These are phyloP conservation scores for Malaclemys terrapin DNA, from an alignment of 2,113 vertebrate genomes.

Conservation along the genomic window DNA sequence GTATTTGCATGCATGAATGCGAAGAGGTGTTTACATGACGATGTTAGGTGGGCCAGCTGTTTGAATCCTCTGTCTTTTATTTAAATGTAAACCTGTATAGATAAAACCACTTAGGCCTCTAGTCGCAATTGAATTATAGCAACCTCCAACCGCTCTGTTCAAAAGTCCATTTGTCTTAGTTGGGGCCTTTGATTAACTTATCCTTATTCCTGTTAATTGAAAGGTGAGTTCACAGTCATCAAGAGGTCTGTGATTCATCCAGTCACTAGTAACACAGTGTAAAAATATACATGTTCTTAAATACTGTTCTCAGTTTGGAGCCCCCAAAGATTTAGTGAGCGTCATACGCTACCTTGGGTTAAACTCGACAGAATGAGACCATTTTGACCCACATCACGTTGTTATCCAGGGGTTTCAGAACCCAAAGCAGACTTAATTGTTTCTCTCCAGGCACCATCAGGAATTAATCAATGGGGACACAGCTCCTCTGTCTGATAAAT, in stretches of 20 bases:
- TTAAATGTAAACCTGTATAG: slow-evolving; percentile 64
- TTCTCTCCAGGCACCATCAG: too few species aligned
- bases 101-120: slow-evolving; percentile 40
- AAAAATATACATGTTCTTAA: background rate
- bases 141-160: background rate
- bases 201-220: background rate
- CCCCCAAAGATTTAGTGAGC: background rate
- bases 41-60: slow-evolving; percentile 75
- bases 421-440: too few species aligned
- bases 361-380: background rate
- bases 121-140: background rate
- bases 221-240: background rate
- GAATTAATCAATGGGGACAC: too few species aligned
- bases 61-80: slow-evolving; percentile 66
- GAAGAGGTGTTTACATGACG: slow-evolving; percentile 77
- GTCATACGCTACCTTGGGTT: background rate
- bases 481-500: too few species aligned
- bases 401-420: too few species aligned
- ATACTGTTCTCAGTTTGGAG: background rate
- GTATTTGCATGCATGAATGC: slow-evolving; percentile 68
- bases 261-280: background rate
- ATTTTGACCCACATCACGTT: background rate
- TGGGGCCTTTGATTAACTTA: background rate
- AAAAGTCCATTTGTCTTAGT: background rate
- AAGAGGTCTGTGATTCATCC: background rate